phyloP scores from a whole-genome alignment of 2,888 invertebrate genomes.

The Tupiocoris notatus region DNA sequence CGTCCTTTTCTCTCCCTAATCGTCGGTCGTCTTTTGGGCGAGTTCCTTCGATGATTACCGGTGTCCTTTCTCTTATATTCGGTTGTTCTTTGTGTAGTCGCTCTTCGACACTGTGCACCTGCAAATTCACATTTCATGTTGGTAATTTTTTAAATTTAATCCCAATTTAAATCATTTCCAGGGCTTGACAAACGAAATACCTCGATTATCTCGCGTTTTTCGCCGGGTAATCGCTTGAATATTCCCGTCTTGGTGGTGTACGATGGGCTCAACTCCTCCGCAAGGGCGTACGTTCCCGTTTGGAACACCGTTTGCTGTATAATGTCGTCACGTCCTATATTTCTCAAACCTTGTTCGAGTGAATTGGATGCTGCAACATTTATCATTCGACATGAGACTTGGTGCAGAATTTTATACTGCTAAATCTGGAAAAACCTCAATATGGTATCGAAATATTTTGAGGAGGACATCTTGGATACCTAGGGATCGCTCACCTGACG shows the following conservation, averaged over 20 bases:
- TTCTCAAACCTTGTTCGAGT: constrained; percentile 78
- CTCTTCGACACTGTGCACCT: constrained; percentile 19
- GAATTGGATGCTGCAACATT: constrained; percentile 53
- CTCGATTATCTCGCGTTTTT: constrained; percentile 27
- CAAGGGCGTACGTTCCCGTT: constrained; percentile 59
- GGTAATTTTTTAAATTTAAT: too few relatives aligned
- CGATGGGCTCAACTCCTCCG: constrained; percentile 62
- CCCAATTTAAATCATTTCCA: too few relatives aligned
- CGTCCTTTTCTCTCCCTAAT: constrained; percentile 52
- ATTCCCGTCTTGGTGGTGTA: constrained; percentile 43
- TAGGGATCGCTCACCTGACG: constrained; percentile 50
- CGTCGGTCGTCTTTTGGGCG: constrained; percentile 19
- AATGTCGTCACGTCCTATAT: constrained; percentile 88
- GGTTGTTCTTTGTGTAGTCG: constrained; percentile 14
- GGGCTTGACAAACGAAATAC: too few relatives aligned
- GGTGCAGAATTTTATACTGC: background rate
- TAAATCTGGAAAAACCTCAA: too few relatives aligned
- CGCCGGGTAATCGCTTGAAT: constrained; percentile 38
- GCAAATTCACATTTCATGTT: background rate
- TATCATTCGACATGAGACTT: too few relatives aligned
- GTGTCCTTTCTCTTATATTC: constrained; percentile 20
- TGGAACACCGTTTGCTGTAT: constrained; percentile 75
- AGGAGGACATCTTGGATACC: background rate
- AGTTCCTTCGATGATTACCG: constrained; percentile 15
- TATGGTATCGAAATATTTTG: too few relatives aligned